Evolutionary conservation across 2,113 vertebrate species (phyloP).

Genomic region (Eulemur macaco): DNA sequence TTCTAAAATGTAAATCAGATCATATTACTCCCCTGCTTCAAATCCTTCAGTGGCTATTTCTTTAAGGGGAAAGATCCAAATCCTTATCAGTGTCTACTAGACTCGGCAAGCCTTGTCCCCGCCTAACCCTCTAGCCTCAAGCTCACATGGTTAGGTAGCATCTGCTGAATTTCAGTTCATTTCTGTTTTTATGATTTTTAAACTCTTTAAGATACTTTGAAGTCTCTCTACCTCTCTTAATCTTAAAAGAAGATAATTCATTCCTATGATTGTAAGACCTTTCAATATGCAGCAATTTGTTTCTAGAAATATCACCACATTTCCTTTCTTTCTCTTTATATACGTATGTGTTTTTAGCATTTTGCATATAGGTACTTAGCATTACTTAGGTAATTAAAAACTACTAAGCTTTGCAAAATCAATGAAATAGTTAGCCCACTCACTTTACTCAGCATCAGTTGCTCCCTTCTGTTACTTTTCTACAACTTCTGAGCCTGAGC

Average conservation of each 20-base stretch:
- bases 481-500: neutral
- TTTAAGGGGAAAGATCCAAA: neutral
- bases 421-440: neutral
- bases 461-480: neutral
- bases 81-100: neutral
- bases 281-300: constrained; percentile 29
- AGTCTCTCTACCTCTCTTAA: neutral
- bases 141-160: neutral
- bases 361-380: neutral
- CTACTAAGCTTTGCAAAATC: neutral
- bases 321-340: neutral
- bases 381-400: constrained; percentile 22
- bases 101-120: too few species aligned
- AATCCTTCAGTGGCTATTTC: neutral
- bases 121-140: neutral
- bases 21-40: neutral
- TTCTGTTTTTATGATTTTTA: neutral
- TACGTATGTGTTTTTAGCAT: neutral
- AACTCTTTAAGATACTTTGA: neutral
- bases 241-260: neutral
- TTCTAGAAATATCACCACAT: neutral
- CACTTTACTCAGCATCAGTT: neutral
- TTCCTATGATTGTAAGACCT: constrained; percentile 13
- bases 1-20: neutral
- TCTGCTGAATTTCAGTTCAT: neutral